Evolutionary conservation across 1,140 invertebrate genomes (phyloP).

Genomic region (Diorhabda sublineata): DNA sequence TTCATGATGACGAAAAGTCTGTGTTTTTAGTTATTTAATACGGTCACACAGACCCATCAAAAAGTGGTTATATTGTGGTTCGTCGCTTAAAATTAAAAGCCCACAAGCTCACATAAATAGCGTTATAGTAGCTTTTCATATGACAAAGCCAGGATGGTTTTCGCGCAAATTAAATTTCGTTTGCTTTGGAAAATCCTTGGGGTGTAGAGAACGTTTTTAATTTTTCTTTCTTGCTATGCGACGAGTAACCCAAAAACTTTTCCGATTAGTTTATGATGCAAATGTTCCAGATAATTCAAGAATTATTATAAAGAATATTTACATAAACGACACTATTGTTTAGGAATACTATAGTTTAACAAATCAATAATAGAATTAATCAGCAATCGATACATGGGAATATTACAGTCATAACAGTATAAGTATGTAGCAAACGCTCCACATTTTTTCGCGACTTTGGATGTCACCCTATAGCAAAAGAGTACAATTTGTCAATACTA

Average conservation of each 20-base stretch:
- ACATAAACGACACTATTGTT: too few relatives aligned
- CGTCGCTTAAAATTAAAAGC: conserved; percentile 10
- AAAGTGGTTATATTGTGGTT: not conserved
- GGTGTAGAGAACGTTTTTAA: not conserved
- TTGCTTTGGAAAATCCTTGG: not conserved
- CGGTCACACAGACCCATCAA: not conserved
- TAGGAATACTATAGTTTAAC: too few relatives aligned
- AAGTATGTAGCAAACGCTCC: too few relatives aligned
- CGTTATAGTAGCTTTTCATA: conserved; percentile 6
- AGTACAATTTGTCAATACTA: too few relatives aligned
- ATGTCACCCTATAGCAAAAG: too few relatives aligned
- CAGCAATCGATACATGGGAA: too few relatives aligned
- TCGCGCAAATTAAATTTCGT: conserved; percentile 5
- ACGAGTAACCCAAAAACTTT: not conserved
- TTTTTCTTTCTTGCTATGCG: not conserved
- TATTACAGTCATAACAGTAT: too few relatives aligned
- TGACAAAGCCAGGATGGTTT: conserved; percentile 3
- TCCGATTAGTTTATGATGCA: not conserved
- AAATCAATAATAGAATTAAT: too few relatives aligned
- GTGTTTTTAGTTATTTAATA: not conserved
- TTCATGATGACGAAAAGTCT: too few relatives aligned
- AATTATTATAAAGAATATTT: not conserved
- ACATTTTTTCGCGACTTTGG: too few relatives aligned
- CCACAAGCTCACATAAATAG: conserved; percentile 4
- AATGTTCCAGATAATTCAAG: not conserved